These are phyloP conservation scores for Diaprepes abbreviatus DNA, from an alignment of 2,888 invertebrate genomes.

Conservation along the genomic window DNA sequence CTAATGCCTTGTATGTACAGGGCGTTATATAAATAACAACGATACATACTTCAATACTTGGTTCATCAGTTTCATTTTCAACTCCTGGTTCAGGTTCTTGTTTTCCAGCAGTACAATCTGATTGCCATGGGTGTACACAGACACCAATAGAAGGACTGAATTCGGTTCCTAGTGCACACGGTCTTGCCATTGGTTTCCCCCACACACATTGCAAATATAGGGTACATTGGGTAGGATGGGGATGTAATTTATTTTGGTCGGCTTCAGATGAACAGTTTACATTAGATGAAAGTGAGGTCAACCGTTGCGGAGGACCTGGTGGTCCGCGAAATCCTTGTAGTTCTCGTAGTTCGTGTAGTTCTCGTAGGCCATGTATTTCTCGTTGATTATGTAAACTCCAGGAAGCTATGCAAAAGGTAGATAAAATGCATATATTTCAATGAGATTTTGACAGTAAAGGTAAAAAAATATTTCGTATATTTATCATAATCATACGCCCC, in stretches of 20 bases:
- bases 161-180: conserved; percentile 44
- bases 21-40: neutral
- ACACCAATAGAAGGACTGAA: conserved; percentile 38
- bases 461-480: too few species aligned
- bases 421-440: too few species aligned
- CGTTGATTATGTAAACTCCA: too few species aligned
- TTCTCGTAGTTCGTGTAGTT: too few species aligned
- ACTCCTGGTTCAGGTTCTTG: conserved; percentile 9
- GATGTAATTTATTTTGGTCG: conserved; percentile 16
- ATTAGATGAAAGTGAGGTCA: too few species aligned
- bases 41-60: neutral
- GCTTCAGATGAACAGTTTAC: neutral
- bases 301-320: too few species aligned
- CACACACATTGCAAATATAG: conserved; percentile 42
- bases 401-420: too few species aligned
- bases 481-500: too few species aligned
- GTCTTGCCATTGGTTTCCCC: conserved; percentile 29
- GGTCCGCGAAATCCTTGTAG: too few species aligned
- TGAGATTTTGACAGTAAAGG: too few species aligned
- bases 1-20: too few species aligned
- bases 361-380: too few species aligned
- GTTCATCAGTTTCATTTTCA: conserved; percentile 2
- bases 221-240: conserved; percentile 41
- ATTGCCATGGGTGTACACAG: conserved; percentile 35
- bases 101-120: conserved; percentile 35